These are phyloP conservation scores for Acrocephalus scirpaceus DNA, from an alignment of 2,797 vertebrate genomes.

Conservation along the genomic window DNA sequence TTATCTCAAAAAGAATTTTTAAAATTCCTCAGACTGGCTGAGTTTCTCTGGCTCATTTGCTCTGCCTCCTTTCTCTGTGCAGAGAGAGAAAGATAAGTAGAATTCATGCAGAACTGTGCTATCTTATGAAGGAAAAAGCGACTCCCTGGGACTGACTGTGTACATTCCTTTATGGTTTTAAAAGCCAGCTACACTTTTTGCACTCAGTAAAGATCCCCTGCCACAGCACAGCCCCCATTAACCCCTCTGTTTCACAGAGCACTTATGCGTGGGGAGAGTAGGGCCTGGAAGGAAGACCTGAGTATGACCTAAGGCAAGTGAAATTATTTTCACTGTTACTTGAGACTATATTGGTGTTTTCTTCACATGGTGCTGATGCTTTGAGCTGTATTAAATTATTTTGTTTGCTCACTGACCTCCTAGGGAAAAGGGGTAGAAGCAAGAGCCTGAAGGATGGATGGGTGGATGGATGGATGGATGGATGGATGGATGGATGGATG, in stretches of 20 bases:
- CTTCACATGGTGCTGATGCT: not conserved
- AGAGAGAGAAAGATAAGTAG: constrained; percentile 23
- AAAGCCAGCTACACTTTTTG: constrained; percentile 5
- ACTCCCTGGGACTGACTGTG: constrained; percentile 2
- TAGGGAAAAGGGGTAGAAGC: not conserved
- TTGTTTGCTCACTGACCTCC: not conserved
- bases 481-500: not conserved
- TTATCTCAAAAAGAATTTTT: constrained; percentile 45
- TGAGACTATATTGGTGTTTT: not conserved
- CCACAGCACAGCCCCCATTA: not conserved
- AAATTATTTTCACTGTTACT: not conserved
- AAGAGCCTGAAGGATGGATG: not conserved
- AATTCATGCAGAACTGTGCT: constrained; percentile 21
- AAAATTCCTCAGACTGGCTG: constrained; percentile 18
- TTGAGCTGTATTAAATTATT: not conserved
- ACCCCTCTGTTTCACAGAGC: not conserved
- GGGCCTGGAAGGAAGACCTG: not conserved
- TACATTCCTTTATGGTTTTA: not conserved
- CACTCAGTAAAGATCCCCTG: not conserved
- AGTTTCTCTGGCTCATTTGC: constrained; percentile 39
- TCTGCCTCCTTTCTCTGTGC: not conserved
- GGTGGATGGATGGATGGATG: not conserved
- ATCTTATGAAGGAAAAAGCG: not conserved
- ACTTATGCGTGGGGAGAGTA: not conserved
- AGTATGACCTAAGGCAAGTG: not conserved